Conservation (phyloP, 1,140 invertebrate species). For the Ips nitidus region DNA sequence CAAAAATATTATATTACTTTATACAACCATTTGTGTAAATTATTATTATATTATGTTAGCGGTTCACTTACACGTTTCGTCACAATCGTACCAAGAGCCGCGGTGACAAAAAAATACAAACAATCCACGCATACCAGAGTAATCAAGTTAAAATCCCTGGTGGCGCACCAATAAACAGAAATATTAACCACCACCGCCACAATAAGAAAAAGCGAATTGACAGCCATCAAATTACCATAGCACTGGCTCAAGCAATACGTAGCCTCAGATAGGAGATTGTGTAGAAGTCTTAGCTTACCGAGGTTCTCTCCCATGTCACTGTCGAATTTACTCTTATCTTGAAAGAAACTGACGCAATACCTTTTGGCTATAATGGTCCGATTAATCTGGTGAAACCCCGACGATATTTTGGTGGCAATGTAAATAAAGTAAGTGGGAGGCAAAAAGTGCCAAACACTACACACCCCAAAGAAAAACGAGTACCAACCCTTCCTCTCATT, state of each 20-base stretch:
- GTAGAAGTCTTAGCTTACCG: constrained; percentile 31
- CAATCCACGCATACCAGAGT: constrained; percentile 6
- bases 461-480: constrained; percentile 26
- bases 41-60: background rate
- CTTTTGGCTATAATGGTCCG: constrained; percentile 16
- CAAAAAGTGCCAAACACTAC: constrained; percentile 33
- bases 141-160: background rate
- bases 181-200: constrained; percentile 20
- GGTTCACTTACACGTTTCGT: constrained; percentile 10
- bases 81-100: background rate
- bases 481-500: background rate
- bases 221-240: constrained; percentile 37
- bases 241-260: constrained; percentile 30
- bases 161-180: constrained; percentile 10
- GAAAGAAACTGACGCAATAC: constrained; percentile 9
- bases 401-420: constrained; percentile 32
- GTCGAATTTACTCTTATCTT: constrained; percentile 3
- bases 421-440: constrained; percentile 34
- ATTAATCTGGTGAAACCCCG: constrained; percentile 37
- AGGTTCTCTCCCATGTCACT: constrained; percentile 20
- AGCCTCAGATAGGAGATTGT: constrained; percentile 33
- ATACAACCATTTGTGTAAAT: background rate
- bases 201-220: constrained; percentile 34
- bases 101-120: constrained; percentile 10
- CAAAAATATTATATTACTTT: constrained; percentile 20